Evolutionary conservation across 2,797 vertebrate genomes (phyloP).

Genomic region (Aphelocoma californica): DNA sequence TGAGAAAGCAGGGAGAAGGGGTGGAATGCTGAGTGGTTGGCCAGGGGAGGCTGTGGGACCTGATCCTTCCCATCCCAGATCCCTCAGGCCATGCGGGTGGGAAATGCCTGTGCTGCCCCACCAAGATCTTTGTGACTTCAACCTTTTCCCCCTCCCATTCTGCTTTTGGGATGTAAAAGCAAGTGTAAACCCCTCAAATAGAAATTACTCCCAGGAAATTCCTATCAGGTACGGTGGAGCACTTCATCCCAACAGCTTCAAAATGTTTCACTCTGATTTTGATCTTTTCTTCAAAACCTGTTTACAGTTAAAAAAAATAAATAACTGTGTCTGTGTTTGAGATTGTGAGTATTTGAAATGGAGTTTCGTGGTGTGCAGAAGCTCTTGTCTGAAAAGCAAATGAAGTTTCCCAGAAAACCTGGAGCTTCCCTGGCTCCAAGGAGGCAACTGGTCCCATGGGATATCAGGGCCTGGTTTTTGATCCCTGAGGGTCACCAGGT

Average conservation of each 20-base stretch:
- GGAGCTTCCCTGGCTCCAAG: background rate
- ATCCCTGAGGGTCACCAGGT: fast-evolving
- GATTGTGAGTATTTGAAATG: background rate
- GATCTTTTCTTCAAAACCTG: slow-evolving; percentile 65
- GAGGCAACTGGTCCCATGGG: fast-evolving
- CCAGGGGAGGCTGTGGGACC: background rate
- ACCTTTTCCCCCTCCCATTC: fast-evolving
- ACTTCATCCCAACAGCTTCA: slow-evolving; percentile 37
- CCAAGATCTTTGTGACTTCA: background rate
- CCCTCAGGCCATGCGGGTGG: fast-evolving
- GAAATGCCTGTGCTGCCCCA: background rate
- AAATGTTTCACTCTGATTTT: slow-evolving; percentile 46
- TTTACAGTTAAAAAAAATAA: background rate
- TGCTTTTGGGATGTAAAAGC: background rate
- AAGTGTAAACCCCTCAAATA: background rate
- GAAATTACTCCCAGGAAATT: slow-evolving; percentile 36
- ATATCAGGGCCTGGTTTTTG: fast-evolving
- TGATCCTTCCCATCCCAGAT: background rate
- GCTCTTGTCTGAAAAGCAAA: background rate
- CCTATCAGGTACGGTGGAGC: background rate
- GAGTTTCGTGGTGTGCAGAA: background rate
- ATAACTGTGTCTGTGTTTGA: background rate
- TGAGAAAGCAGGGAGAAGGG: background rate
- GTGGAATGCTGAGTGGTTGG: fast-evolving
- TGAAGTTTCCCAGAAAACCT: background rate